Conservation (phyloP, 2,113 vertebrate species). For the Sinosuthora webbiana region DNA sequence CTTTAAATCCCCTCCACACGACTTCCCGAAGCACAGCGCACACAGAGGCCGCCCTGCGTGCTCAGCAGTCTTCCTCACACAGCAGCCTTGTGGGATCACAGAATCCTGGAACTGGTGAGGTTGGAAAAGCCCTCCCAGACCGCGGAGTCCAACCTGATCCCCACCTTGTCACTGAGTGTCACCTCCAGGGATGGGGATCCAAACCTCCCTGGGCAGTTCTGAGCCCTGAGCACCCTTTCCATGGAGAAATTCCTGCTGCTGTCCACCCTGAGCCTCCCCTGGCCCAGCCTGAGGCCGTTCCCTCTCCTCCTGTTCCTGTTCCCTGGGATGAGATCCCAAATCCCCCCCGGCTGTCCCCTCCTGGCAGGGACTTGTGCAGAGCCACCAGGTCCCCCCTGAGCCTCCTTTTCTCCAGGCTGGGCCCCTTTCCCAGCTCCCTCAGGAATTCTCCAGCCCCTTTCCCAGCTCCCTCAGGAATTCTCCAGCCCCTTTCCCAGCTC, state of each 20-base stretch:
- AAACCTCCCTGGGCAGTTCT: background rate
- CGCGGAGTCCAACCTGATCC: fast-evolving
- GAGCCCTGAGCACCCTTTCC: background rate
- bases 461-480: no score
- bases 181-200: background rate
- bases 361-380: background rate
- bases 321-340: background rate
- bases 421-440: background rate
- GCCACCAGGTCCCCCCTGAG: background rate
- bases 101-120: background rate
- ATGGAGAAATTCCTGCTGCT: background rate
- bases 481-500: no score
- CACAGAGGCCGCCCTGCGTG: background rate
- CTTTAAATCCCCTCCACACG: background rate
- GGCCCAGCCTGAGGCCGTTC: background rate
- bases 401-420: background rate
- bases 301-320: background rate
- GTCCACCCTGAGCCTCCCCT: background rate
- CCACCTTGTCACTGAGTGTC: background rate
- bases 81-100: background rate
- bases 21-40: background rate
- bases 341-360: background rate
- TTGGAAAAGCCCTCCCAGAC: background rate
- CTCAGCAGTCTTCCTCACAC: background rate
- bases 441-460: no score